These are phyloP conservation scores for Steinernema carpocapsae DNA, from an alignment of 2,888 invertebrate species.

Conservation along the genomic window DNA sequence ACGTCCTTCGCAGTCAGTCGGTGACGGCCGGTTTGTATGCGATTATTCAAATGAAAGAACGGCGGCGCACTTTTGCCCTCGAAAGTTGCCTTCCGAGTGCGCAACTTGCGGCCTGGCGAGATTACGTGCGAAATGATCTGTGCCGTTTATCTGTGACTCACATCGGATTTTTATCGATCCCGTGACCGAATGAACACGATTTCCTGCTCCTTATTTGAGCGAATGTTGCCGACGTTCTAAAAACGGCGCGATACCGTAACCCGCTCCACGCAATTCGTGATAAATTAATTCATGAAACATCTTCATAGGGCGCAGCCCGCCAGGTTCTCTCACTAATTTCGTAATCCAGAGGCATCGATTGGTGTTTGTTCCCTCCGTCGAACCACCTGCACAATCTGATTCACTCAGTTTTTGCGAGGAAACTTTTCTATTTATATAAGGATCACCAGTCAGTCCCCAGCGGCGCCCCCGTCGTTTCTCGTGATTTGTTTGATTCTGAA, in stretches of 20 bases:
- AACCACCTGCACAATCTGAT: background rate
- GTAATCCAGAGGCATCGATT: background rate
- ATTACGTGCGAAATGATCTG: conserved; percentile 16
- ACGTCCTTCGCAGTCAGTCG: background rate
- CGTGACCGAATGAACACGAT: conserved; percentile 5
- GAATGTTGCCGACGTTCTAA: background rate
- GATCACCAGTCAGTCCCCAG: background rate
- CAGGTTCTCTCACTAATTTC: background rate
- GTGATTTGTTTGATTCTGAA: background rate
- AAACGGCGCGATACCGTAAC: no score
- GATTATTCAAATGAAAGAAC: background rate
- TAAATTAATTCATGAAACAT: background rate
- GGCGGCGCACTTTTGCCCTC: conserved; percentile 3
- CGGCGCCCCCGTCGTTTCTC: background rate
- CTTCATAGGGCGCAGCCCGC: background rate
- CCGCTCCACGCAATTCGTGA: background rate
- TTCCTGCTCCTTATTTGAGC: background rate
- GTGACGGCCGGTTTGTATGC: background rate
- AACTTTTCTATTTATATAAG: conserved; percentile 13
- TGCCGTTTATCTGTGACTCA: conserved; percentile 23
- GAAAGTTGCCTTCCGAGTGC: background rate
- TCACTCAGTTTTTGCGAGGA: conserved; percentile 15
- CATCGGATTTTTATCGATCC: background rate
- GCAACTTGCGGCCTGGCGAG: background rate
- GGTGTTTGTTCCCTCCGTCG: background rate